Conservation (phyloP, 2,888 invertebrate genomes). For the Eurytoma adleriae region DNA sequence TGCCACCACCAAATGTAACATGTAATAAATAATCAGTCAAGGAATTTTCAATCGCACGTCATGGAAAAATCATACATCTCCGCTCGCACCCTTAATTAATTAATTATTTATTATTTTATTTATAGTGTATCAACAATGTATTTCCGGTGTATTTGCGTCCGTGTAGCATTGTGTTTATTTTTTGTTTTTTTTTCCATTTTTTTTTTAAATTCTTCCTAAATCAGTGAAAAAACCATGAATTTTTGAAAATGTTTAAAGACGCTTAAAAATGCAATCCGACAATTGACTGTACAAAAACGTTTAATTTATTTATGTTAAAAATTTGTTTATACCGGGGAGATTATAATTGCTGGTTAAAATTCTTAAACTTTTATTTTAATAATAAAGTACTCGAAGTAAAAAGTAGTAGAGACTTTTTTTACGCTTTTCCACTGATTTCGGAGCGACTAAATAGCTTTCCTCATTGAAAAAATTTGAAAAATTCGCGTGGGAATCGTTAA, state of each 20-base stretch:
- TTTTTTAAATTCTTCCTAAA: conserved; percentile 49
- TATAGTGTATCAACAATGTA: conserved; percentile 51
- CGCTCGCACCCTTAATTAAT: conserved; percentile 48
- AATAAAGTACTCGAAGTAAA: conserved; percentile 53
- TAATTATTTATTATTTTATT: conserved; percentile 53
- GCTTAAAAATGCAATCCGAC: conserved; percentile 45
- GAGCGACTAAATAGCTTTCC: conserved; percentile 51
- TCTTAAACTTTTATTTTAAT: conserved; percentile 43
- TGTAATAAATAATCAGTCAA: conserved; percentile 19
- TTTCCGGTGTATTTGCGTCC: conserved; percentile 46
- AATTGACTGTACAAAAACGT: conserved; percentile 51
- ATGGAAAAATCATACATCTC: conserved; percentile 51
- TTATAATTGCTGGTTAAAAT: conserved; percentile 46
- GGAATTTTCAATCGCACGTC: conserved; percentile 40
- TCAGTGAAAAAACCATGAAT: conserved; percentile 52
- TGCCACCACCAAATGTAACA: conserved; percentile 24
- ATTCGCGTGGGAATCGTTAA: conserved; percentile 53
- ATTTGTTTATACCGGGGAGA: conserved; percentile 22
- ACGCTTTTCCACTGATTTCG: conserved; percentile 54
- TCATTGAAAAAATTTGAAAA: conserved; percentile 56
- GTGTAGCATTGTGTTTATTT: conserved; percentile 40
- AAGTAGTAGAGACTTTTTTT: conserved; percentile 39
- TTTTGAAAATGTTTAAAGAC: conserved; percentile 31
- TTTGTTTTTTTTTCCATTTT: conserved; percentile 51
- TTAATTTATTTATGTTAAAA: conserved; percentile 48